Evolutionary conservation across 2,888 invertebrate genomes (phyloP).

Genomic region (Macaria notata): DNA sequence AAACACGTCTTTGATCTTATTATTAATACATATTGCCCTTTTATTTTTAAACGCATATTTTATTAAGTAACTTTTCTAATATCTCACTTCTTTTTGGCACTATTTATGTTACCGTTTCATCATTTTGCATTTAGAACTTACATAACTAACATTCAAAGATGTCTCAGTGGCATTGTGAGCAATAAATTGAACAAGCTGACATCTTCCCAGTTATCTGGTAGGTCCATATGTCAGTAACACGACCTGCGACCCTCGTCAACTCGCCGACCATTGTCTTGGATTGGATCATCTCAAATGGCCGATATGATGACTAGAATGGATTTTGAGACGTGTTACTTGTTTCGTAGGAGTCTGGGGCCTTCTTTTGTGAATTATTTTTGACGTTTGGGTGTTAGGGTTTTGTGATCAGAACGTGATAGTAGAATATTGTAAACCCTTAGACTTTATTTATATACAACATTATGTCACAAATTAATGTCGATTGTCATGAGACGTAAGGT

Average conservation of each 20-base stretch:
- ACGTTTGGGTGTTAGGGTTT: background rate
- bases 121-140: too few relatives aligned
- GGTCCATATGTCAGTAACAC: conserved; percentile 9
- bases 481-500: too few relatives aligned
- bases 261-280: conserved; percentile 13
- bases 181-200: background rate
- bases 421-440: background rate
- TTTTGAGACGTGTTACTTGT: background rate
- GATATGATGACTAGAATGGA: too few relatives aligned
- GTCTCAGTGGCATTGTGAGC: too few relatives aligned
- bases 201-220: background rate
- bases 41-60: too few relatives aligned
- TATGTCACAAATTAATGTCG: too few relatives aligned
- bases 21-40: too few relatives aligned
- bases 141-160: too few relatives aligned
- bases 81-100: background rate
- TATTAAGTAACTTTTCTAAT: background rate
- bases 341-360: background rate
- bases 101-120: too few relatives aligned
- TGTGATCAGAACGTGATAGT: background rate
- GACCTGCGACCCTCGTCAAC: conserved; percentile 21
- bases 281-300: conserved; percentile 17
- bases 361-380: background rate
- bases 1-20: too few relatives aligned
- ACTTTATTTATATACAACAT: background rate